phyloP scores from a whole-genome alignment of 2,113 vertebrate genomes.

The Phalacrocorax carbo region DNA sequence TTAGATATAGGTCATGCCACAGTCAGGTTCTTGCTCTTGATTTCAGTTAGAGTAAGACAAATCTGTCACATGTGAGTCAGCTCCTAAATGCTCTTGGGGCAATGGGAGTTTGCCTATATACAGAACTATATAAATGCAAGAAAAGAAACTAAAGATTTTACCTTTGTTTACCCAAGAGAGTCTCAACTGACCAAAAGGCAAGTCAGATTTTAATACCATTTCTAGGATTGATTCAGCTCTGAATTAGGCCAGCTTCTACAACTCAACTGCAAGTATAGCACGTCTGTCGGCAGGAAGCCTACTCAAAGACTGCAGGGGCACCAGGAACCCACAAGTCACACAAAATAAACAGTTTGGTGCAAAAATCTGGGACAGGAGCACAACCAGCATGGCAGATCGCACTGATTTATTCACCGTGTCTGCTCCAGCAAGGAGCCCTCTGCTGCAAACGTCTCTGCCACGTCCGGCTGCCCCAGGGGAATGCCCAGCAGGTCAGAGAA shows the following conservation, averaged over 20 bases:
- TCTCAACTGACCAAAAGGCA: constrained; percentile 6
- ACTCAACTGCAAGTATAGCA: background rate
- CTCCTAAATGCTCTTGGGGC: background rate
- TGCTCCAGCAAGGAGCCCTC: background rate
- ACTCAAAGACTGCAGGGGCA: background rate
- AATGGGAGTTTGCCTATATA: background rate
- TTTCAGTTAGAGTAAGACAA: constrained; percentile 34
- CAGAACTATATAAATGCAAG: background rate
- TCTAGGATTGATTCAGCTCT: constrained; percentile 41
- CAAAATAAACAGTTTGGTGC: background rate
- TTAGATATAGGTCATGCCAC: background rate
- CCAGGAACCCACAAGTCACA: background rate
- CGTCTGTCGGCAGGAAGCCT: background rate
- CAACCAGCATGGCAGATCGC: background rate
- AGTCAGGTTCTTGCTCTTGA: background rate
- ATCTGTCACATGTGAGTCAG: constrained; percentile 12
- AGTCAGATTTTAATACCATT: constrained; percentile 16
- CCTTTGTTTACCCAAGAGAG: background rate
- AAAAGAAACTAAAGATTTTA: constrained; percentile 29
- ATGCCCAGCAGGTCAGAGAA: background rate
- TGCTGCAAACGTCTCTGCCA: background rate
- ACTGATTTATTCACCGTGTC: background rate
- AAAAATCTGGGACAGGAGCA: background rate
- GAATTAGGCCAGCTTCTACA: background rate
- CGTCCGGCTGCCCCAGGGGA: background rate